phyloP scores from a whole-genome alignment of 2,888 invertebrate genomes.

The Blera fallax region DNA sequence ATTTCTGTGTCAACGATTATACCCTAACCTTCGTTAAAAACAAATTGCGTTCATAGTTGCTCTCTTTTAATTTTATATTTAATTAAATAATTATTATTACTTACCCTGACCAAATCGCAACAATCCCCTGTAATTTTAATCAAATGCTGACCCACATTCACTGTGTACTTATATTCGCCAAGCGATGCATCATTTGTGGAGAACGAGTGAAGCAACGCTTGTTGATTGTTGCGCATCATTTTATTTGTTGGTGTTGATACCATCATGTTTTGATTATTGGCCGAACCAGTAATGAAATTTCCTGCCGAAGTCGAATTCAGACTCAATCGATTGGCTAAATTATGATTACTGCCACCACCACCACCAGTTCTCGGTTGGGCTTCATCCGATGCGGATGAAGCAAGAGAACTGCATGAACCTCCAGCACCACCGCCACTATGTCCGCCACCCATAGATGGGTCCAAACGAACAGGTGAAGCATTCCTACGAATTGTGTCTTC shows the following conservation, averaged over 20 bases:
- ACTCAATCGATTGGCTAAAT: constrained; percentile 78
- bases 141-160: constrained; percentile 90
- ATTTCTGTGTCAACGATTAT: too few relatives aligned
- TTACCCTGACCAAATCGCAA: constrained; percentile 92
- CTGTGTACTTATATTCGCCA: constrained; percentile 94
- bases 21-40: too few relatives aligned
- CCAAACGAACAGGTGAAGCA: constrained; percentile 92
- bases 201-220: constrained; percentile 87
- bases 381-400: constrained; percentile 87
- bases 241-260: constrained; percentile 78
- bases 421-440: constrained; percentile 78
- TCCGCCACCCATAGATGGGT: constrained; percentile 82
- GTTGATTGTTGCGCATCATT: constrained; percentile 79
- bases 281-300: constrained; percentile 79
- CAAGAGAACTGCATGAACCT: constrained; percentile 90
- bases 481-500: constrained; percentile 97
- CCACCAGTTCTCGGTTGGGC: constrained; percentile 77
- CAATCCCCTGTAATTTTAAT: constrained; percentile 93
- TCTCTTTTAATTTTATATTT: too few relatives aligned
- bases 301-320: constrained; percentile 78
- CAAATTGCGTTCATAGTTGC: too few relatives aligned
- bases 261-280: constrained; percentile 61
- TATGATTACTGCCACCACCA: constrained; percentile 75
- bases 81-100: too few relatives aligned
- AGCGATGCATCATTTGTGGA: constrained; percentile 92